Base-by-base conservation (phyloP, 1,140 invertebrate species). In the Drosophila dunni region DNA sequence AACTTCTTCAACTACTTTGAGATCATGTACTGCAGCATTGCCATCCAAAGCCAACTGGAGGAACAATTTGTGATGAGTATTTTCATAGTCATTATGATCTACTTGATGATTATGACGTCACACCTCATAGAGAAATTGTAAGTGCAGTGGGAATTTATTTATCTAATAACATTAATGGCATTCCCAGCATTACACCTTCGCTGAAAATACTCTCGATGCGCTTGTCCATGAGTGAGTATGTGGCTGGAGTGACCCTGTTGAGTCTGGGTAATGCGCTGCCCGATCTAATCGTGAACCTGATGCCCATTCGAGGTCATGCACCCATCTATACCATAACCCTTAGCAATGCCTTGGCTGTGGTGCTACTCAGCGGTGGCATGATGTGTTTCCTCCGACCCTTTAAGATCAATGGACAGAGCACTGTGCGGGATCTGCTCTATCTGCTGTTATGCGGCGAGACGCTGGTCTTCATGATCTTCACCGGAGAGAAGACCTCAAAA, bases 141-240 rank as follows among this genome's bases (percentile, higher is more conserved):
- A 53, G 46, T 44, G 8, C 2, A 46, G 20, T n/a, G 17, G 34
- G 1, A 8, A 0, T 34, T 29, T 48, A 9, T 38, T 8, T 9
- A 1, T 29, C 29, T 17, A 8, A 13, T 54, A 3, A 20, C 1
- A 15, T 33, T 10, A 7, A n/a, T 20, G n/a, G 7, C 17, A 29
- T 7, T 7, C 2, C 2, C 13, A 83, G 81, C 17, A 69, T 79
- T 53, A 11, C 24, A 0, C 76, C 81, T 0, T 48, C 63, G 0
- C 15, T 83, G 1, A 84, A 73, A 29, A 79, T 83, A 7, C 36
- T 79, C 5, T 56, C 67, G 0, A 2, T 64, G 7, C 76, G 70
- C 15, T 15, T 79, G 10, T 34, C 63, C 2, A 73, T 83, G 80
- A 83, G 71, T 29, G 80, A 83, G 54, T 79, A 83, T 29, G n/a